Evolutionary conservation across 2,797 vertebrate species (phyloP).

Genomic region (Babyrousa celebensis): DNA sequence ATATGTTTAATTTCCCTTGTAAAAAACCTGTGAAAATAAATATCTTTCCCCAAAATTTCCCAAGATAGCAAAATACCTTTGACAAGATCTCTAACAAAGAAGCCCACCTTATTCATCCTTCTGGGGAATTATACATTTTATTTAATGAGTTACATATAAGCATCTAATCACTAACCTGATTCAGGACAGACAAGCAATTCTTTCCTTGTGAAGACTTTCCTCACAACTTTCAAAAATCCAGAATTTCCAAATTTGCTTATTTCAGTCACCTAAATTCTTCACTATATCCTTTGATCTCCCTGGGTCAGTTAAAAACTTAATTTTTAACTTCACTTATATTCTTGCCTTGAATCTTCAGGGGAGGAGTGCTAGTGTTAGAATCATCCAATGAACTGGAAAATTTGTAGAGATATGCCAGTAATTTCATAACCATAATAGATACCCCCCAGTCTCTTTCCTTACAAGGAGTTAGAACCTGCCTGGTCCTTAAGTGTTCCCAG

Average conservation of each 20-base stretch:
- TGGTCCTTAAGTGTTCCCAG: neutral
- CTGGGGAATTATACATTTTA: neutral
- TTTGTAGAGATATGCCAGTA: neutral
- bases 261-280: neutral
- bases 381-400: neutral
- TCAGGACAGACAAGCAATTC: neutral
- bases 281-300: neutral
- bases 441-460: neutral
- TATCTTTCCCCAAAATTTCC: too few species aligned
- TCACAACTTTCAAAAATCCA: neutral
- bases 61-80: neutral
- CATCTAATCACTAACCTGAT: constrained; percentile 60
- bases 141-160: neutral
- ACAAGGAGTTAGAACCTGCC: neutral
- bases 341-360: constrained; percentile 27
- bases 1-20: neutral
- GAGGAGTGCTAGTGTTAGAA: neutral
- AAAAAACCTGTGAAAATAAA: neutral
- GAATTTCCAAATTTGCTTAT: neutral
- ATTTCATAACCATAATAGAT: neutral
- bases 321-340: constrained; percentile 72
- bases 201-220: neutral
- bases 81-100: neutral
- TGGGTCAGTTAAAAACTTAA: constrained; percentile 36
- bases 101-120: neutral